Evolutionary conservation across 2,797 vertebrate species (phyloP).

Genomic region (Microhierax caerulescens): DNA sequence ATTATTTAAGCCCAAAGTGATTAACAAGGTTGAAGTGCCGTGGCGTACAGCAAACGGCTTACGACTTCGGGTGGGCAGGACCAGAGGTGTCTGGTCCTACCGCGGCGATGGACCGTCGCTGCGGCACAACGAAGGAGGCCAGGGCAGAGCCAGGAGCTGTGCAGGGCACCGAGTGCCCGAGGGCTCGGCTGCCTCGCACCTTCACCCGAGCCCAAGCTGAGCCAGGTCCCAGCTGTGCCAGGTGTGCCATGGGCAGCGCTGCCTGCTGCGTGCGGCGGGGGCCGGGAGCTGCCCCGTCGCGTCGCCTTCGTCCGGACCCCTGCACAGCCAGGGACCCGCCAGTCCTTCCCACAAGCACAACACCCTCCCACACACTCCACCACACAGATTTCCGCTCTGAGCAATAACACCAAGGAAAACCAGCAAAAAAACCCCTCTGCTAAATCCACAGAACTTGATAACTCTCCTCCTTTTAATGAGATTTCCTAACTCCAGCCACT

Average conservation of each 20-base stretch:
- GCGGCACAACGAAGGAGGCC: not conserved
- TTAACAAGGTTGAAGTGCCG: not conserved
- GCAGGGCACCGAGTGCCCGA: accelerated
- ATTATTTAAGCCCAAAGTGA: not conserved
- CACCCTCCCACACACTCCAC: accelerated
- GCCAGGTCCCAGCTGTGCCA: not conserved
- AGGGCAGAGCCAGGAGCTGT: not conserved
- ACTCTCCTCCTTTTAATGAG: slow-evolving; percentile 7
- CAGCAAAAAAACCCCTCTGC: not conserved
- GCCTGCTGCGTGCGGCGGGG: not conserved
- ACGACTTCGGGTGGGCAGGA: not conserved
- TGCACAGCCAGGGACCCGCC: not conserved
- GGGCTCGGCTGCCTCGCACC: not conserved
- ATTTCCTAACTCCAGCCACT: not conserved
- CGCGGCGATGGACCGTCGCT: not conserved
- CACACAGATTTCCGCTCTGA: not conserved
- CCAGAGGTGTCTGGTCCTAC: not conserved
- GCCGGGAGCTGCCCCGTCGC: not conserved
- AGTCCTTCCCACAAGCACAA: not conserved
- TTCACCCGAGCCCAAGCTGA: not conserved
- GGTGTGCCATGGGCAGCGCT: not conserved
- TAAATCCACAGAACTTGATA: slow-evolving; percentile 5
- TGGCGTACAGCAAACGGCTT: not conserved
- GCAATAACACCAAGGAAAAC: not conserved
- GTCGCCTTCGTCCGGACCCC: not conserved